phyloP scores from a whole-genome alignment of 2,888 invertebrate species.

The Cyaniris semiargus region DNA sequence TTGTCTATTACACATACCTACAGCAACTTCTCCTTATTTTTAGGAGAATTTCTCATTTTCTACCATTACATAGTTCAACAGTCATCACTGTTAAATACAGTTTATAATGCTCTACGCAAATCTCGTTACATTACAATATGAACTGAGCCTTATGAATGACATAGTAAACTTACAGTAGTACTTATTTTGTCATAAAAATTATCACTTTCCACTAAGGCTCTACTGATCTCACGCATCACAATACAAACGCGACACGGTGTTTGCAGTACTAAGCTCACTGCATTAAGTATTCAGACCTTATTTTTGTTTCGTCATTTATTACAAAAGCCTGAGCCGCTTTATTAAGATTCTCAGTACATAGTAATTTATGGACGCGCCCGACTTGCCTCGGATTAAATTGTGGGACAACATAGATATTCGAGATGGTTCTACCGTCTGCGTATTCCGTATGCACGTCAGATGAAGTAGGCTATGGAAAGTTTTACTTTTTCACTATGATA shows the following conservation, averaged over 20 bases:
- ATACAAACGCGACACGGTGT: conserved; percentile 41
- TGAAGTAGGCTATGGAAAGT: conserved; percentile 46
- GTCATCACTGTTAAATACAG: no score
- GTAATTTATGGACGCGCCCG: conserved; percentile 61
- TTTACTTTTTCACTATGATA: conserved; percentile 33
- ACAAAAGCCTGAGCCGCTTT: conserved; percentile 68
- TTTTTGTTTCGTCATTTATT: conserved; percentile 74
- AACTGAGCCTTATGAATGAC: no score
- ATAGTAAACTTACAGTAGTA: no score
- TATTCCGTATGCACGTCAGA: conserved; percentile 48
- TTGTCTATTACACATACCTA: no score
- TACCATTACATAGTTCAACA: no score
- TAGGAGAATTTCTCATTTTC: no score
- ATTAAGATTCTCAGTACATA: conserved; percentile 73
- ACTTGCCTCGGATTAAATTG: conserved; percentile 64
- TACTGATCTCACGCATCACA: background rate
- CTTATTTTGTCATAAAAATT: background rate
- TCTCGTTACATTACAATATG: no score
- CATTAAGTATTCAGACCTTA: conserved; percentile 70
- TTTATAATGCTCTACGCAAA: no score
- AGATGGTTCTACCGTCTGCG: conserved; percentile 42
- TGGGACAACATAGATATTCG: conserved; percentile 50
- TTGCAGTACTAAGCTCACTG: conserved; percentile 50
- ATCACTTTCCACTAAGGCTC: background rate
- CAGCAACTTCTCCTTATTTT: no score